Conservation (phyloP, 2,113 vertebrate species). For the Nyctereutes procyonoides region DNA sequence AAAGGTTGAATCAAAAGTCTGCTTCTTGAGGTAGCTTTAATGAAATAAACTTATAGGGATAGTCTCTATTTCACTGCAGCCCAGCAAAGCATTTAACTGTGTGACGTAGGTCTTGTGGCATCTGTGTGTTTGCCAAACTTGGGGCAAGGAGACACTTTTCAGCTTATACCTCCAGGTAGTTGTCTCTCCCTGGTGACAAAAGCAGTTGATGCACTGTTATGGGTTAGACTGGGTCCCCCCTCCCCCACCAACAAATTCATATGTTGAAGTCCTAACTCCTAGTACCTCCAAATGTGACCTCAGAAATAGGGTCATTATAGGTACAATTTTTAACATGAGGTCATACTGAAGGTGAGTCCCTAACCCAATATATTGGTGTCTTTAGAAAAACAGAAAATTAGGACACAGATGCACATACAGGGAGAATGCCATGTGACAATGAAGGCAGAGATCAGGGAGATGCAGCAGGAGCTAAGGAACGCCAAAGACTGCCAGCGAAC, state of each 20-base stretch:
- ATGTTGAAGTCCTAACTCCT: neutral
- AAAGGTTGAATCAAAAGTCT: neutral
- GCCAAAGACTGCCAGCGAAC: neutral
- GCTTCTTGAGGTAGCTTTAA: neutral
- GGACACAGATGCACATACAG: neutral
- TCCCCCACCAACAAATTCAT: neutral
- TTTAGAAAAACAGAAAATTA: neutral
- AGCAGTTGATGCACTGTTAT: neutral
- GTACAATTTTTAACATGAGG: neutral
- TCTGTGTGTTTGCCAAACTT: neutral
- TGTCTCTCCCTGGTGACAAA: neutral
- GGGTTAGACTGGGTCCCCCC: neutral
- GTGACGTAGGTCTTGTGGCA: neutral
- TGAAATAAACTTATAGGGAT: too few relatives aligned
- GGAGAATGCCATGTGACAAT: neutral
- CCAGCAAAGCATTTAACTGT: neutral
- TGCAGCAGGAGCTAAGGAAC: neutral
- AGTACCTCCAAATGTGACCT: neutral
- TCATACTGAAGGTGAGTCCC: neutral
- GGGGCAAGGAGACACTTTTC: neutral
- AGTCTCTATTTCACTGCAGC: neutral
- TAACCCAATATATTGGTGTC: neutral
- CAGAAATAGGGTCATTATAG: neutral
- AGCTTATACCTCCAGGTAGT: neutral
- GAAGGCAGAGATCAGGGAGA: neutral